These are phyloP conservation scores for Dicentrarchus labrax DNA, from an alignment of 2,113 vertebrate genomes.

Conservation along the genomic window DNA sequence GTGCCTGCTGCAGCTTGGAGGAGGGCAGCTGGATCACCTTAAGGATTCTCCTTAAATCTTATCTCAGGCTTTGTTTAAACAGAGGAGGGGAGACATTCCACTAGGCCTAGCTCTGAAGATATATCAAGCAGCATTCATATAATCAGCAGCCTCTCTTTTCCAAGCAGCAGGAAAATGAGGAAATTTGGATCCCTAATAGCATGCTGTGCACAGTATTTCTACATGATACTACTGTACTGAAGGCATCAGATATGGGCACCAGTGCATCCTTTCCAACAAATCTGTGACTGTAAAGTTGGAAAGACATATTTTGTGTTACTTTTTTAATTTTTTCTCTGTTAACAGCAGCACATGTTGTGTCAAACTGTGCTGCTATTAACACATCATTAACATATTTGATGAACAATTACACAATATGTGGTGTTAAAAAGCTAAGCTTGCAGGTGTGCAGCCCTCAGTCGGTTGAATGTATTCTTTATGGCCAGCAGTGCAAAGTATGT, in stretches of 20 bases:
- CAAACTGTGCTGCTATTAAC: slow-evolving; percentile 42
- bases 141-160: slow-evolving; percentile 62
- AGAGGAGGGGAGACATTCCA: slow-evolving; percentile 82
- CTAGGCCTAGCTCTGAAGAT: slow-evolving; percentile 65
- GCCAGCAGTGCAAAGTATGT: neutral
- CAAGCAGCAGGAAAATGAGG: slow-evolving; percentile 39
- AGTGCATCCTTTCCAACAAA: neutral
- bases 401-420: slow-evolving; percentile 22
- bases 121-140: slow-evolving; percentile 65
- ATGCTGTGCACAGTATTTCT: neutral
- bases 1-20: slow-evolving; percentile 68
- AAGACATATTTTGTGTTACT: slow-evolving; percentile 23
- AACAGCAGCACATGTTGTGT: slow-evolving; percentile 42
- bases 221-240: neutral
- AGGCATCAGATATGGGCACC: slow-evolving; percentile 4
- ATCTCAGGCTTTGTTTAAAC: slow-evolving; percentile 85
- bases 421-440: neutral
- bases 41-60: slow-evolving; percentile 86
- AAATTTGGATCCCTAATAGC: slow-evolving; percentile 23
- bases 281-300: slow-evolving; percentile 11
- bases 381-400: slow-evolving; percentile 44
- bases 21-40: slow-evolving; percentile 83
- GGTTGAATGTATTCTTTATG: neutral
- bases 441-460: slow-evolving; percentile 7
- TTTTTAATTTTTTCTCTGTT: slow-evolving; percentile 11